Evolutionary conservation across 2,888 invertebrate genomes (phyloP).

Genomic region (Gasteruption jaculator): DNA sequence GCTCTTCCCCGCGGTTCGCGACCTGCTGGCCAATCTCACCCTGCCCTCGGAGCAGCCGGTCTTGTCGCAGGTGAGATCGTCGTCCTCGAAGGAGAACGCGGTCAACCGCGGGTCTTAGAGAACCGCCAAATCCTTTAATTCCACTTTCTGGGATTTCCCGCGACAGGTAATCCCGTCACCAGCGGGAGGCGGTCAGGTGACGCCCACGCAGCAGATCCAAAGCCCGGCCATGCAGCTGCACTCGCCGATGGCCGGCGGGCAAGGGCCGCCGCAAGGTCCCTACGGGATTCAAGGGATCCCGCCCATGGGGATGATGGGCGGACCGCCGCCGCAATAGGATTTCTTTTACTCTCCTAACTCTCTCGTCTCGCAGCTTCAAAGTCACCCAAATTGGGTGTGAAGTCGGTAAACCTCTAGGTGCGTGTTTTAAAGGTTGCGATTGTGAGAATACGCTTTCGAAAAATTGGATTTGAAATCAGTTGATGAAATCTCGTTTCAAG

Average conservation of each 20-base stretch:
- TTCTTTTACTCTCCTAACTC: slow-evolving; percentile 37
- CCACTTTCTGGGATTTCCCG: no score
- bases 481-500: no score
- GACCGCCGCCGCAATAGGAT: slow-evolving; percentile 46
- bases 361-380: slow-evolving; percentile 29
- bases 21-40: slow-evolving; percentile 78
- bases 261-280: slow-evolving; percentile 44
- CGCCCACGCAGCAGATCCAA: slow-evolving; percentile 56
- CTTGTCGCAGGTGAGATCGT: slow-evolving; percentile 42
- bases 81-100: no score
- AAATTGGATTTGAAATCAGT: no score
- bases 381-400: slow-evolving; percentile 31
- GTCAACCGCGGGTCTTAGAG: no score
- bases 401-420: no score
- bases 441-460: no score
- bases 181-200: slow-evolving; percentile 50
- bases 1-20: slow-evolving; percentile 85
- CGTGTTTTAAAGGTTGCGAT: no score
- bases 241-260: slow-evolving; percentile 55
- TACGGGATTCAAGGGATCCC: slow-evolving; percentile 47
- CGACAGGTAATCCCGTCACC: slow-evolving; percentile 53
- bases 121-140: no score
- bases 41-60: slow-evolving; percentile 74
- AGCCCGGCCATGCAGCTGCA: slow-evolving; percentile 60
- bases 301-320: slow-evolving; percentile 48